phyloP scores from a whole-genome alignment of 1,140 invertebrate species.

The Dendroctonus ponderosae region DNA sequence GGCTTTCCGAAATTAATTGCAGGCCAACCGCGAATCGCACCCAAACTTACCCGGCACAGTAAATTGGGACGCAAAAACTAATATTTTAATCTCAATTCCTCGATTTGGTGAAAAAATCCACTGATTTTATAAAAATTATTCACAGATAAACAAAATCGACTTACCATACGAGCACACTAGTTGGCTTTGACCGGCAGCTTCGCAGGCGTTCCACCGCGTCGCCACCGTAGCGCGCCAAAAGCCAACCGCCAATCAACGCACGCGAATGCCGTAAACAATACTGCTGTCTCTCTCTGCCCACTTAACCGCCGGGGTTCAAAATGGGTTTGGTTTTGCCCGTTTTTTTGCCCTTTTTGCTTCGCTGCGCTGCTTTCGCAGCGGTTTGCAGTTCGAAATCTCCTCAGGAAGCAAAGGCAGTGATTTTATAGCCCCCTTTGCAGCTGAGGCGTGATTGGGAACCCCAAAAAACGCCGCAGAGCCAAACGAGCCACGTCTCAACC shows the following conservation, averaged over 20 bases:
- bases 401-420: no score
- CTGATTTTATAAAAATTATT: conserved; percentile 41
- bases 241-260: conserved; percentile 34
- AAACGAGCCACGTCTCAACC: no score
- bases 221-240: conserved; percentile 41
- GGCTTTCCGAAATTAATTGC: conserved; percentile 36
- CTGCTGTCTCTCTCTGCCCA: conserved; percentile 22
- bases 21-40: conserved; percentile 23
- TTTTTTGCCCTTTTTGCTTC: no score
- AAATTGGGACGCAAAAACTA: conserved; percentile 44
- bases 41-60: conserved; percentile 12
- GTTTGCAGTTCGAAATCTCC: no score
- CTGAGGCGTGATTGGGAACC: no score
- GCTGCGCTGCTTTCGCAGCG: no score
- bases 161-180: conserved; percentile 37
- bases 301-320: conserved; percentile 22
- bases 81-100: conserved; percentile 40
- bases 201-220: conserved; percentile 36
- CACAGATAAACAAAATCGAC: conserved; percentile 40
- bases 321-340: no score
- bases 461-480: no score
- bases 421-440: no score
- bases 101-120: conserved; percentile 36
- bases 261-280: conserved; percentile 30
- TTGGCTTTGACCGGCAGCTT: conserved; percentile 34